A percentile compares a stretch with the other conserved stretches of the same genome.
phyloP scores from a whole-genome alignment of 2,113 vertebrate genomes.

The Brienomyrus longianalis region DNA sequence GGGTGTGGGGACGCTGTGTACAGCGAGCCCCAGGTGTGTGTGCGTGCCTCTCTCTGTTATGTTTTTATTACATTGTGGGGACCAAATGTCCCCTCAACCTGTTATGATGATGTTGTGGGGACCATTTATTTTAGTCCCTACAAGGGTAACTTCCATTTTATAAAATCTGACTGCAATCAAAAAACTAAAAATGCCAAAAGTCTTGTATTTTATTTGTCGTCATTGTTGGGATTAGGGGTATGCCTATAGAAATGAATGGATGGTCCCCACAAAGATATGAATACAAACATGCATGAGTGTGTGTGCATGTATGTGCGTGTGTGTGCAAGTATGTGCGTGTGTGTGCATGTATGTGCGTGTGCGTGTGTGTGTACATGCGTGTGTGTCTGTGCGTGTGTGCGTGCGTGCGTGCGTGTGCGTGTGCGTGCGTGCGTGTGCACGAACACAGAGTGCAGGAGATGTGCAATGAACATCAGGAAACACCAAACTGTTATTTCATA shows the following conservation, averaged over 20 bases:
- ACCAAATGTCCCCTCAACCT: neutral
- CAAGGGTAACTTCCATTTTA: neutral
- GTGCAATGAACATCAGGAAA: neutral
- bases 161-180: neutral
- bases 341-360: too few relatives aligned
- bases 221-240: neutral
- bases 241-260: neutral
- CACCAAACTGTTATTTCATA: constrained; percentile 23
- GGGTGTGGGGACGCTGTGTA: neutral
- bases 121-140: neutral
- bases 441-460: neutral
- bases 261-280: neutral
- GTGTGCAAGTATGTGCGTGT: too few relatives aligned
- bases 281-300: neutral
- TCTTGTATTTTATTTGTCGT: neutral
- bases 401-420: neutral
- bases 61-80: neutral
- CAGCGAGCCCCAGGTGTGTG: neutral
- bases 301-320: neutral
- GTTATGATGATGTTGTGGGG: neutral
- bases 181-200: neutral
- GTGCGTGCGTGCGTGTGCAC: neutral
- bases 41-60: neutral
- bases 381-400: too few relatives aligned
- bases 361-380: too few relatives aligned